Evolutionary conservation across 2,888 invertebrate genomes (phyloP), one percentile per base, ranked within the genome.

Genomic region (Odontocerum albicorne): DNA sequence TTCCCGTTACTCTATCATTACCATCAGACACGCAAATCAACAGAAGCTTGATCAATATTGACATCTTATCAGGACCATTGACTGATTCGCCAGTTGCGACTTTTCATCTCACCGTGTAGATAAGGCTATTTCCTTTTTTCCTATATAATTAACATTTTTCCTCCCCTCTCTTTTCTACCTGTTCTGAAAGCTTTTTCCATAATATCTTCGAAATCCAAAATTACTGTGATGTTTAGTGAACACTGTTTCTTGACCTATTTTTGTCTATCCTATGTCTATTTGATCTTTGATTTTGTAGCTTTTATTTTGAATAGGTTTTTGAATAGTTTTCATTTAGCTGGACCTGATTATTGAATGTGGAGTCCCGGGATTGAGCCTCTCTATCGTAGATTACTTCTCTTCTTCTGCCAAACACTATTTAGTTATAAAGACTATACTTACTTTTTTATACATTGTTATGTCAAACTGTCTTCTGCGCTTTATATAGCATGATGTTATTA

Each of bases 281-380:
- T 31, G 31, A 17, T 36, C n/a, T 46, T 13, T 45, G 20, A 15
- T 54, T 42, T 43, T 31, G 59, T 59, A 55, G 55, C 10, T 38
- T 38, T 44, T 50, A 16, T 36, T 40, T 31, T 43, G 70, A 62
- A 64, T 55, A 55, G 55, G 55, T 43, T 16, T 35, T 45, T 20
- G 46, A 51, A 27, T 56, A 21, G 21, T 35, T 35, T 38, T 38
- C 17, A 6, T 46, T 60, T 46, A 57, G 45, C 64, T 64, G 70
- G 66, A 67, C 69, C 68, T 66, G 68, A 64, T 67, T 66, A 65
- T 67, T 40, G 61, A 54, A 63, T 64, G 66, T 55, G 55, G 55
- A 44, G 55, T 31, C 49, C 55, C 55, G 44, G 47, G 43, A 38
- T 33, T 54, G 47, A 43, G 54, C 36, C 47, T 49, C 46, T 46